Base-by-base conservation (phyloP, 2,113 vertebrate species). In the Rhabdomys dilectus region DNA sequence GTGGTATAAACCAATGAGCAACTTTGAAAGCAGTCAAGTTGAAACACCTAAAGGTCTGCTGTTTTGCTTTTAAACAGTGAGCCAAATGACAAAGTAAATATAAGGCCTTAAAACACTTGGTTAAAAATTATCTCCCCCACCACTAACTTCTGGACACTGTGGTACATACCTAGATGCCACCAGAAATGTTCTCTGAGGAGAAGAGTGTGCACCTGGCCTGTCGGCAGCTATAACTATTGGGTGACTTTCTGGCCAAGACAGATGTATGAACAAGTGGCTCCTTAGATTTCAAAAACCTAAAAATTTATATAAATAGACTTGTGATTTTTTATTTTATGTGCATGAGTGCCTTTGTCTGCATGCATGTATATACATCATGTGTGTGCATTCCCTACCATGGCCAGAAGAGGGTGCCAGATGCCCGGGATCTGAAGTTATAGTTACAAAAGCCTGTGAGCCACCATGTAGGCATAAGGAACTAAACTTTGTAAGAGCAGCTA, bases 51-150 rank as follows among this genome's bases (percentile, higher is more conserved):
- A 92, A 95, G 89, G 10, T 16, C 26, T 93, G 7, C 16, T 34
- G 72, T 91, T 95, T 93, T 87, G 16, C 91, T 89, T 94, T 39
- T 89, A 73, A 91, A 21, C 22, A 73, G n/a, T 19, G 73, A 39
- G 77, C 3, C 19, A 89, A 87, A 84, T 64, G 56, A 88, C 34
- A 92, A n/a, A 72, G 82, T 22, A 53, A 91, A 51, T 22, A 4
- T 88, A 56, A 96, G 12, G 1, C 4, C 66, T 1, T 1, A 6
- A 19, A 56, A n/a, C 39, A 82, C 16, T 22, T 4, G 16, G 16
- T 89, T 86, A 81, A 94, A 94, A 95, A 48, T 86, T 29, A 77
- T 22, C 92, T 75, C 22, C 62, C 62, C 22, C 29, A 31, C 11
- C 66, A 36, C 24, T 29, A 26, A 19, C 60, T 89, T 89, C 56